These are phyloP conservation scores for Lacerta viridis DNA, from an alignment of 2,797 vertebrate genomes.

Conservation along the genomic window DNA sequence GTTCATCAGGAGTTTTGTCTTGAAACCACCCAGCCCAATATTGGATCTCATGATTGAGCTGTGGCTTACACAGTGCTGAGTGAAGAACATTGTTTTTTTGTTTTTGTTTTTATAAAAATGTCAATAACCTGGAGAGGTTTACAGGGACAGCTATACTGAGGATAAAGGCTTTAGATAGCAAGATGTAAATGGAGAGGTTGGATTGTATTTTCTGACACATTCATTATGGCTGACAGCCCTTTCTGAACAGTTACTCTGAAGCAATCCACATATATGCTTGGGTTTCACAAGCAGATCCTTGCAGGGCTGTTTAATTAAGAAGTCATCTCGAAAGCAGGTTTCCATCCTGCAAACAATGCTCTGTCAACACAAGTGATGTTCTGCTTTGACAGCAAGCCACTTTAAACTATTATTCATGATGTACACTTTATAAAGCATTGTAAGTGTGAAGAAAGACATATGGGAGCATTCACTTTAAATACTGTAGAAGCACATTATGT, in stretches of 20 bases:
- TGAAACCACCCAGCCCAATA: conserved; percentile 4
- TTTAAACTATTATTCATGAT: conserved; percentile 34
- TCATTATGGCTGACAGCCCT: background rate
- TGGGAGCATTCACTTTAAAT: background rate
- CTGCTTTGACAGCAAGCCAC: conserved; percentile 35
- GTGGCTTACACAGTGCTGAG: background rate
- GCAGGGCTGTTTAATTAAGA: conserved; percentile 29
- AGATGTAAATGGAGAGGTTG: conserved; percentile 27
- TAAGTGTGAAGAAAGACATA: conserved; percentile 37
- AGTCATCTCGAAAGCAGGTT: background rate
- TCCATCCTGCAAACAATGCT: background rate
- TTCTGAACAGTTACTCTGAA: conserved; percentile 31
- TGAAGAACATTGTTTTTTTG: conserved; percentile 5
- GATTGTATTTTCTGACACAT: conserved; percentile 5
- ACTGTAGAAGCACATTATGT: background rate
- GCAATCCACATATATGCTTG: background rate
- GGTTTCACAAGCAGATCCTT: conserved; percentile 6
- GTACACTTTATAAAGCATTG: conserved; percentile 36
- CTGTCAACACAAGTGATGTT: conserved; percentile 24
- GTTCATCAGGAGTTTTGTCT: conserved; percentile 2
- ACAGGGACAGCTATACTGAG: background rate
- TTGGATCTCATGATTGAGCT: conserved; percentile 22
- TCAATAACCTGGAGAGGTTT: conserved; percentile 14
- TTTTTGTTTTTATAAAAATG: conserved; percentile 21
- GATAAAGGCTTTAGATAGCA: conserved; percentile 23